phyloP scores from a whole-genome alignment of 2,113 vertebrate genomes.

The Scalopus aquaticus region DNA sequence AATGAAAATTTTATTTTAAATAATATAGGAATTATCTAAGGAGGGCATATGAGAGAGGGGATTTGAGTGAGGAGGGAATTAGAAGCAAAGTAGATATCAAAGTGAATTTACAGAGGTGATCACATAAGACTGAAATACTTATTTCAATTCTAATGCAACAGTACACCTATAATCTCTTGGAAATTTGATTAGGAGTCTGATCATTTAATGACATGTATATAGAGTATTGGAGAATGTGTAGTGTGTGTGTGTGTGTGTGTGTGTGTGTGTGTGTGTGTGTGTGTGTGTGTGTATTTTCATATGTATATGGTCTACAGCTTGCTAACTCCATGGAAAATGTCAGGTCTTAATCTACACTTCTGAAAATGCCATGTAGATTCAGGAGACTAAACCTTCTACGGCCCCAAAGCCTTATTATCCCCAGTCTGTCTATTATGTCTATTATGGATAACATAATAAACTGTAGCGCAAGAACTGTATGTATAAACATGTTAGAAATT shows the following conservation, averaged over 20 bases:
- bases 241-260: no score
- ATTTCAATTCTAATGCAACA: background rate
- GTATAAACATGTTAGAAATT: background rate
- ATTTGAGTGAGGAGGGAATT: background rate
- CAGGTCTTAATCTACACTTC: background rate
- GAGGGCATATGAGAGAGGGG: background rate
- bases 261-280: no score
- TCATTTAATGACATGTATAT: background rate
- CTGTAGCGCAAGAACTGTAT: background rate
- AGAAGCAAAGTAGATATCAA: background rate
- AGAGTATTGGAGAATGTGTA: no score
- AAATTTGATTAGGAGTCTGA: background rate
- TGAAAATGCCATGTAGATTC: background rate
- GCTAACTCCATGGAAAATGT: background rate
- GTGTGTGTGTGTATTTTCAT: no score
- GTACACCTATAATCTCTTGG: background rate
- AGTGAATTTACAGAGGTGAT: background rate
- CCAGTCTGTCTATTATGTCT: background rate
- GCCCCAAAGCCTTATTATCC: background rate
- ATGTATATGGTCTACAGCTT: background rate
- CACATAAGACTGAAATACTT: slow-evolving; percentile 8
- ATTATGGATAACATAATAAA: background rate
- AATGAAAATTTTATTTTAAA: background rate
- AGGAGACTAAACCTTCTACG: background rate
- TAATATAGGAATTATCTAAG: background rate